Evolutionary conservation across 1,140 invertebrate species (phyloP).

Genomic region (Drosophila serrata): DNA sequence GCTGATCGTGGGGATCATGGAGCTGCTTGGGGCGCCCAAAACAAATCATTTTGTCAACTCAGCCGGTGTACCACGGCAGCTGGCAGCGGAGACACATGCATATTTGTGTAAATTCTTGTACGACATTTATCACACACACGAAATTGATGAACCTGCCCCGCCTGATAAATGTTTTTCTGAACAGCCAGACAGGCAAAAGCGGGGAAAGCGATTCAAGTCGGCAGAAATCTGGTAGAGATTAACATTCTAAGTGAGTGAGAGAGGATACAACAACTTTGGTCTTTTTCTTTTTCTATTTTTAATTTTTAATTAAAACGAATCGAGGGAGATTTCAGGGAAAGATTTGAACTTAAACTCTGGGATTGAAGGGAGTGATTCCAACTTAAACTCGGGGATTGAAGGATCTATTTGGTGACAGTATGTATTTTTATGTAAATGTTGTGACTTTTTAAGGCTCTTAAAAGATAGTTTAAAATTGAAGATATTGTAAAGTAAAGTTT

Average conservation of each 20-base stretch:
- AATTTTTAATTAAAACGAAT: conserved; percentile 4
- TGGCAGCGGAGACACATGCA: conserved; percentile 49
- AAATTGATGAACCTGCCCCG: conserved; percentile 77
- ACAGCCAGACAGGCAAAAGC: conserved; percentile 26
- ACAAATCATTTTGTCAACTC: conserved; percentile 78
- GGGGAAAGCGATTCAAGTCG: neutral
- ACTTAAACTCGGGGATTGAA: neutral
- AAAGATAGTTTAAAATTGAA: no score
- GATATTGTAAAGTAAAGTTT: no score
- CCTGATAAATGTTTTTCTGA: conserved; percentile 29
- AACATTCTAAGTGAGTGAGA: conserved; percentile 31
- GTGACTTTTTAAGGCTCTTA: neutral
- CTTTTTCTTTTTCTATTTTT: neutral
- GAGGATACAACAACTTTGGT: conserved; percentile 11
- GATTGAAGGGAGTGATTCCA: neutral
- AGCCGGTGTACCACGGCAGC: conserved; percentile 47
- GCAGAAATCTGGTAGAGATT: conserved; percentile 21
- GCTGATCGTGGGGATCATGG: conserved; percentile 24
- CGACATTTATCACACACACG: conserved; percentile 73
- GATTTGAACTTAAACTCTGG: neutral
- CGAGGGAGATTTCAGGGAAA: neutral
- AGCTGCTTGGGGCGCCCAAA: conserved; percentile 53
- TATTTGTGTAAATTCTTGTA: conserved; percentile 77
- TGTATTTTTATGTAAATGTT: neutral
- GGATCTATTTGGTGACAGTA: neutral